Evolutionary conservation across 2,888 invertebrate species (phyloP).

Genomic region (Ochropleura leucogaster): DNA sequence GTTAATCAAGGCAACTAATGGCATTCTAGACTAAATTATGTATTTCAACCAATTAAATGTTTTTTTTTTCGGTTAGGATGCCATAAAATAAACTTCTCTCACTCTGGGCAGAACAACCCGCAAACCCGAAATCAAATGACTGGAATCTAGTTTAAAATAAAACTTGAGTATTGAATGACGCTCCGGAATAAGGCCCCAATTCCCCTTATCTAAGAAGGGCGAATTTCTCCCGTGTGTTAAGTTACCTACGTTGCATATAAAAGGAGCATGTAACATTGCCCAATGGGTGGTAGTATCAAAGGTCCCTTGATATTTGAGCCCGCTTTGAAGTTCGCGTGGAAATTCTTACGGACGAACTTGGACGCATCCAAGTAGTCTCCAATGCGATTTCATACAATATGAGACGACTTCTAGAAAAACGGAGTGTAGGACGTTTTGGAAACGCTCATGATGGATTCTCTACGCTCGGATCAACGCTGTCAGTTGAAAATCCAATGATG

Average conservation of each 20-base stretch:
- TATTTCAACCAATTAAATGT: too few species aligned
- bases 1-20: too few species aligned
- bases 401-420: background rate
- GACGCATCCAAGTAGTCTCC: background rate
- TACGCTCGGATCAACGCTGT: background rate
- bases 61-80: too few species aligned
- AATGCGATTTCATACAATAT: background rate
- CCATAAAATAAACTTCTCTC: too few species aligned
- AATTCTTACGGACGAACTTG: background rate
- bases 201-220: background rate
- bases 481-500: background rate
- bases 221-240: background rate
- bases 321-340: background rate
- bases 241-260: background rate
- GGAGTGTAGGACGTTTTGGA: background rate
- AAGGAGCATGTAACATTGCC: background rate
- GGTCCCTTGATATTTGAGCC: too few species aligned
- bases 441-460: background rate
- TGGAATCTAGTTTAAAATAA: background rate
- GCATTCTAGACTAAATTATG: too few species aligned
- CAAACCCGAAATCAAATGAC: too few species aligned
- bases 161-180: background rate
- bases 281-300: too few species aligned
- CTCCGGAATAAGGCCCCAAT: too few species aligned
- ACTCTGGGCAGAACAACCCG: too few species aligned